These are phyloP conservation scores for Caenorhabditis tropicalis DNA, from an alignment of 1,140 invertebrate species.

Conservation along the genomic window DNA sequence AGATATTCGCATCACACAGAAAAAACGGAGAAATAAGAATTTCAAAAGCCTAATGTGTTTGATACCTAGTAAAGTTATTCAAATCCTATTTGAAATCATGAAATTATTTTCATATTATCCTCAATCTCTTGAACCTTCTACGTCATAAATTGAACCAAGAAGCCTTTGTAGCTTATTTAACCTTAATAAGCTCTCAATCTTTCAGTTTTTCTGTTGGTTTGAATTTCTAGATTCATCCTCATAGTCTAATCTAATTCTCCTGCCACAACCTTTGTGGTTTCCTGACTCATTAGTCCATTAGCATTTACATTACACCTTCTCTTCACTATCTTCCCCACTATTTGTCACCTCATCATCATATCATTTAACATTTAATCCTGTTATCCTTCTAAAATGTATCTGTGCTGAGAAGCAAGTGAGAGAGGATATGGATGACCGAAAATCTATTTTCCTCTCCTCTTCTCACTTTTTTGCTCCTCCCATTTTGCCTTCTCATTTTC, in stretches of 20 bases:
- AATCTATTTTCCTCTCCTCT: constrained; percentile 20
- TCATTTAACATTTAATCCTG: constrained; percentile 44
- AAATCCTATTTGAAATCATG: neutral
- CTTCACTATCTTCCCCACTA: neutral
- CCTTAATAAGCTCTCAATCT: neutral
- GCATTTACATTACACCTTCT: neutral
- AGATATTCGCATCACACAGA: neutral
- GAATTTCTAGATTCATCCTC: neutral
- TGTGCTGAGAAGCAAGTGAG: neutral
- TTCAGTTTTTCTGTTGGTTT: neutral
- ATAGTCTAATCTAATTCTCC: neutral
- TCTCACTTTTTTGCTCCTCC: neutral
- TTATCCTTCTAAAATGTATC: constrained; percentile 35
- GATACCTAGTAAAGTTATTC: neutral
- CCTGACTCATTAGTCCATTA: constrained; percentile 38
- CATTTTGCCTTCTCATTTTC: neutral
- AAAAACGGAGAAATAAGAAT: too few species aligned
- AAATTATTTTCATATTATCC: neutral
- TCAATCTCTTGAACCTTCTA: neutral
- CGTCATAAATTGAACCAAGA: constrained; percentile 16
- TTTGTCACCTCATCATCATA: constrained; percentile 35
- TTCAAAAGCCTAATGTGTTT: neutral
- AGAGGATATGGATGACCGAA: constrained; percentile 35
- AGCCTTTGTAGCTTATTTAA: neutral
- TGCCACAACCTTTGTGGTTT: neutral